Evolutionary conservation across 1,140 invertebrate genomes (phyloP).

Genomic region (Lepidurus arcticus): DNA sequence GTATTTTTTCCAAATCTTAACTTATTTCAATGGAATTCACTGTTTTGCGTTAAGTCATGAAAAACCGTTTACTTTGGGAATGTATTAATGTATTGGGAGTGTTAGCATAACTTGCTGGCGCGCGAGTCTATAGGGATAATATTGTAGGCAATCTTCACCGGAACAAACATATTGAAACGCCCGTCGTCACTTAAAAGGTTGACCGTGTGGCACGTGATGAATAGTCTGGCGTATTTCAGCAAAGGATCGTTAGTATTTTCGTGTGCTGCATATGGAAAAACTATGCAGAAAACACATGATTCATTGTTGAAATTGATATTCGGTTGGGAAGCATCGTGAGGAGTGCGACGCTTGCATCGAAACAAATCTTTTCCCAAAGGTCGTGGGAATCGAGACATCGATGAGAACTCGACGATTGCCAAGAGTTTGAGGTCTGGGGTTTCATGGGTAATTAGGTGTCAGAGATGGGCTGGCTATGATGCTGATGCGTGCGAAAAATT

Average conservation of each 20-base stretch:
- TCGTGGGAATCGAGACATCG: background rate
- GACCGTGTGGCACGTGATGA: background rate
- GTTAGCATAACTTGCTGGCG: background rate
- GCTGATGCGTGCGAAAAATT: conserved; percentile 10
- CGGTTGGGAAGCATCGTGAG: background rate
- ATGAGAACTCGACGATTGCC: background rate
- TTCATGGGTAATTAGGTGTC: conserved; percentile 21
- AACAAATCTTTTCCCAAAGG: background rate
- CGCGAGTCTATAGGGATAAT: background rate
- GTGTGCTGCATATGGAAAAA: background rate
- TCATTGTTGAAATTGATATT: background rate
- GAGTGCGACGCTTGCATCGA: background rate
- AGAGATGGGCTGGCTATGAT: background rate
- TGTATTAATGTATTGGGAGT: background rate
- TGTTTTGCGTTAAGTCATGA: too few species aligned
- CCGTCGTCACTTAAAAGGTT: background rate
- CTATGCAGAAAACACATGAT: background rate
- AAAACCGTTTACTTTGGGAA: background rate
- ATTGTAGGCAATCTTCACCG: background rate
- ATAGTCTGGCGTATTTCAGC: background rate
- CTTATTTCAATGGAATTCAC: too few species aligned
- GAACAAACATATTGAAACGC: background rate
- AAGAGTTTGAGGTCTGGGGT: background rate
- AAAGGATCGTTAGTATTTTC: background rate
- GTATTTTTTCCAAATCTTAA: too few species aligned